These are phyloP conservation scores for Hypotaenidia philippensis DNA, from an alignment of 2,797 vertebrate species.

Conservation along the genomic window DNA sequence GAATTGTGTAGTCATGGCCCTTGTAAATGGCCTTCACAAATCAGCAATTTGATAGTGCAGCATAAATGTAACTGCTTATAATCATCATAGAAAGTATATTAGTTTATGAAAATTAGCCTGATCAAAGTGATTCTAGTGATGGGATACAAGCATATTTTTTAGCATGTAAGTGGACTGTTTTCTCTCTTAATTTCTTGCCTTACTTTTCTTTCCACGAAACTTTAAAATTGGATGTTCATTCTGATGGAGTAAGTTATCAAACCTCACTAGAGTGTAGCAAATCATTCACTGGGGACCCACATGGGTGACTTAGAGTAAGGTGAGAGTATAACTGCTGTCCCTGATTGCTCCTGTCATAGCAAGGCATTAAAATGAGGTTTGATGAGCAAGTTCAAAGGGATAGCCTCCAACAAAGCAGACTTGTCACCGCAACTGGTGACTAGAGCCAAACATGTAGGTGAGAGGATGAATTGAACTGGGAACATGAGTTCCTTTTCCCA, in stretches of 20 bases:
- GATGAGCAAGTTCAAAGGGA: background rate
- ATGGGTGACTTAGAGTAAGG: background rate
- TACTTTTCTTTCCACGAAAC: background rate
- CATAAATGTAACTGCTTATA: background rate
- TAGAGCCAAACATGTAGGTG: background rate
- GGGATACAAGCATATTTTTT: background rate
- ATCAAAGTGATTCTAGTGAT: background rate
- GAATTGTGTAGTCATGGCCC: background rate
- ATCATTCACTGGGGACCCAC: background rate
- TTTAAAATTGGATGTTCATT: background rate
- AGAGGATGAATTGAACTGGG: background rate
- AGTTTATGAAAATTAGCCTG: background rate
- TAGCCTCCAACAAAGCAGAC: background rate
- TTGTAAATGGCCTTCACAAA: background rate
- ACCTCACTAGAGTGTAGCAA: accelerated
- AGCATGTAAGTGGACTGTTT: background rate
- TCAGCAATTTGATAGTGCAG: background rate
- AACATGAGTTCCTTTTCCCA: background rate
- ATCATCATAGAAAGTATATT: background rate
- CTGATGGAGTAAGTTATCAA: background rate
- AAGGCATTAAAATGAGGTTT: background rate
- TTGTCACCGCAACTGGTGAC: background rate
- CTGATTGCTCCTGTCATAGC: background rate
- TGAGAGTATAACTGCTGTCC: background rate
- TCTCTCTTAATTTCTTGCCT: background rate